phyloP scores from a whole-genome alignment of 2,113 vertebrate genomes.

The Casuarius casuarius region DNA sequence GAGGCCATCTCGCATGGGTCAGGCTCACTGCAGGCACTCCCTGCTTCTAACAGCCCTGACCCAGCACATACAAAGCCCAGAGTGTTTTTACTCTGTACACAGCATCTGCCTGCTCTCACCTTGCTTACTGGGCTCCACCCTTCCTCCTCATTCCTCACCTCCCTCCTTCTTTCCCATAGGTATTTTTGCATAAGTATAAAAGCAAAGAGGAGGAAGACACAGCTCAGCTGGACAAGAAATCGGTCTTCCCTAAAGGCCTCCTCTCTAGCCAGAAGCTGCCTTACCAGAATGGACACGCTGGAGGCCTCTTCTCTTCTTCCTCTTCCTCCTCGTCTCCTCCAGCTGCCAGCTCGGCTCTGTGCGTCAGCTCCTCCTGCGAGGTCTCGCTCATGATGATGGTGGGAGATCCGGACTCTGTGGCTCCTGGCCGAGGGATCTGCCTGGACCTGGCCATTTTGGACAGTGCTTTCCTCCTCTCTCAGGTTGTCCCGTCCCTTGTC shows the following conservation, averaged over 20 bases:
- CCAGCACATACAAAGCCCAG: background rate
- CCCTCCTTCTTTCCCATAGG: slow-evolving; percentile 56
- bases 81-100: background rate
- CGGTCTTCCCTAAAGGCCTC: slow-evolving; percentile 57
- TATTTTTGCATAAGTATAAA: slow-evolving; percentile 81
- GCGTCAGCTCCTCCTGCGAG: slow-evolving; percentile 71
- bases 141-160: background rate
- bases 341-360: slow-evolving; percentile 52
- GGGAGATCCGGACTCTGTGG: slow-evolving; percentile 52
- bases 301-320: slow-evolving; percentile 27
- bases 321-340: background rate
- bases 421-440: slow-evolving; percentile 81
- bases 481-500: slow-evolving; percentile 85
- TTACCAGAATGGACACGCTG: slow-evolving; percentile 63
- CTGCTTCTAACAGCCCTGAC: background rate
- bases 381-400: slow-evolving; percentile 63
- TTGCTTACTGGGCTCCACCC: background rate
- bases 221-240: slow-evolving; percentile 51
- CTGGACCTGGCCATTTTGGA: slow-evolving; percentile 89
- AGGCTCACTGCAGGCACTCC: background rate
- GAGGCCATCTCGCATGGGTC: background rate
- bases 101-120: background rate
- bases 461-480: slow-evolving; percentile 88
- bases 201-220: slow-evolving; percentile 55
- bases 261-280: slow-evolving; percentile 59